Evolutionary conservation across 2,113 vertebrate genomes (phyloP).

Genomic region (Sminthopsis crassicaudata): DNA sequence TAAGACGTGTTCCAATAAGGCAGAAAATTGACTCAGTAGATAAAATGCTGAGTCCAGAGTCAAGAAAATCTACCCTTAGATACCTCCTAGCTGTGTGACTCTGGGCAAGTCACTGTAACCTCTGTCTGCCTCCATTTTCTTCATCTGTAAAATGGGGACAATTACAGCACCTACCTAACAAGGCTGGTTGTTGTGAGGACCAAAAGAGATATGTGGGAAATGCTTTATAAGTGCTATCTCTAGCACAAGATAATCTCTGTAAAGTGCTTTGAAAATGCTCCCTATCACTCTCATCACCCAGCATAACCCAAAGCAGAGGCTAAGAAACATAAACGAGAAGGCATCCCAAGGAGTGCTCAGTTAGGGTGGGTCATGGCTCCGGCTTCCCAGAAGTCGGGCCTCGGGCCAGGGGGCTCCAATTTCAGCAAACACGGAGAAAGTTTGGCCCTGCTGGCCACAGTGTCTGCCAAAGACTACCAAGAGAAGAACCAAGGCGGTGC

Average conservation of each 20-base stretch:
- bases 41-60: neutral
- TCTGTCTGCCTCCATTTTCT: neutral
- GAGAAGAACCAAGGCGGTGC: constrained; percentile 6
- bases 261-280: neutral
- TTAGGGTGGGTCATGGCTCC: neutral
- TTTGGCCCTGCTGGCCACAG: neutral
- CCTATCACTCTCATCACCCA: neutral
- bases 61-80: neutral
- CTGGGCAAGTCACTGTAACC: neutral
- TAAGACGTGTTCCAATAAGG: neutral
- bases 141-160: neutral
- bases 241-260: neutral
- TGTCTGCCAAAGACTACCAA: neutral
- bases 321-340: neutral
- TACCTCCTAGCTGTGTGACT: neutral
- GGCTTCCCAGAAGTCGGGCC: neutral
- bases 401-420: neutral
- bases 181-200: neutral
- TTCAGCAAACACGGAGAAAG: constrained; percentile 3
- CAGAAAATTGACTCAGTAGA: neutral
- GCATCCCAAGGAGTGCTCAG: neutral
- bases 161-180: neutral
- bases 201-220: neutral
- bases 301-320: neutral
- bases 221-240: neutral